A percentile compares a stretch with the other conserved stretches of the same genome.
Conservation (phyloP, 1,140 invertebrate genomes). For the Ostrea denselamellosa region DNA sequence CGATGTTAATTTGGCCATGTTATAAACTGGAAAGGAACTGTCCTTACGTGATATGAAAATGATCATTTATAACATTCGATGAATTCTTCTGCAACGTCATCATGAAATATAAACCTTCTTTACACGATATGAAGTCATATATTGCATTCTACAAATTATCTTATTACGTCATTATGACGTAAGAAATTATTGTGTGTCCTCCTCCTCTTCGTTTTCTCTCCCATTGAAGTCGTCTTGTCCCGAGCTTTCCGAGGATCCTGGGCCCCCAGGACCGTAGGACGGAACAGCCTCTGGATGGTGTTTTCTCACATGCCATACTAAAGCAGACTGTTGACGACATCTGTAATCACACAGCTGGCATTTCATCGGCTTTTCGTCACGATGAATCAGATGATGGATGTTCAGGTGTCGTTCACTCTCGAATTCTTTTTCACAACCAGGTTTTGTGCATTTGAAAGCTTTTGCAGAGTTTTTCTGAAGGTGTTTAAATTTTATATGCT, state of each 20-base stretch:
- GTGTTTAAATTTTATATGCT: constrained; percentile 67
- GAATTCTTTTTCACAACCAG: constrained; percentile 69
- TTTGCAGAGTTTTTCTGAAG: constrained; percentile 58
- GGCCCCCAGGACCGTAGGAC: not conserved
- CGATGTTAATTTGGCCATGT: no score
- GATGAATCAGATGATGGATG: constrained; percentile 89
- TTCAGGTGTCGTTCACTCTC: constrained; percentile 81
- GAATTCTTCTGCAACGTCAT: no score
- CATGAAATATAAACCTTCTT: no score
- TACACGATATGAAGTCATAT: no score
- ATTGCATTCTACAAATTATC: no score
- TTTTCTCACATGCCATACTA: constrained; percentile 76
- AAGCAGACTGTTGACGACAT: constrained; percentile 72
- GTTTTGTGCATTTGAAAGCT: constrained; percentile 66
- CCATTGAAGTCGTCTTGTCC: not conserved
- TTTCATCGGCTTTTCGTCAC: constrained; percentile 89
- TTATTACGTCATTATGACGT: not conserved
- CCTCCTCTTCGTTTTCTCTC: not conserved
- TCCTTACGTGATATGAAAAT: no score
- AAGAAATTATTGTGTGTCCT: not conserved
- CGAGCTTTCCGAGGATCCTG: not conserved
- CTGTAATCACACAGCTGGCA: constrained; percentile 83
- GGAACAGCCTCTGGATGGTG: constrained; percentile 70
- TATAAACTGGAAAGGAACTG: no score
- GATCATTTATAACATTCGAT: no score